Evolutionary conservation across 2,797 vertebrate genomes (phyloP).

Genomic region (Perodicticus potto): DNA sequence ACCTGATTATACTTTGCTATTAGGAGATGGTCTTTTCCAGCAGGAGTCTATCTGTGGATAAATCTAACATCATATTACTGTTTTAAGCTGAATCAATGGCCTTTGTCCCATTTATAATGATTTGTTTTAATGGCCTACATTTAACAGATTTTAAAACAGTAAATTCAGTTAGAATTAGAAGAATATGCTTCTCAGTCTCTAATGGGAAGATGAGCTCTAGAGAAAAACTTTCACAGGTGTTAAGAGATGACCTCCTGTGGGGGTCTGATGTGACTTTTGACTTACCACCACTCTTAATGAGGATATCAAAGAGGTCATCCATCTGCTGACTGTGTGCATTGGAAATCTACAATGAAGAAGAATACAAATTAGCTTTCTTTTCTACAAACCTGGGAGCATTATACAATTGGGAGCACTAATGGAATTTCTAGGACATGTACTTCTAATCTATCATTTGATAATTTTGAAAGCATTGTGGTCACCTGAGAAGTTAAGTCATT

Average conservation of each 20-base stretch:
- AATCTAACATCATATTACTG: neutral
- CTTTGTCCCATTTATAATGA: neutral
- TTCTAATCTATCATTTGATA: neutral
- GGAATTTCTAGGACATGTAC: neutral
- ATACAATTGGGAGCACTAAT: neutral
- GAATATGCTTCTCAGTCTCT: neutral
- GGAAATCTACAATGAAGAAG: conserved; percentile 89
- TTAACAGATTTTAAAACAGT: conserved; percentile 6
- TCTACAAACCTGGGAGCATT: neutral
- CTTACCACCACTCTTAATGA: conserved; percentile 98
- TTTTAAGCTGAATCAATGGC: neutral
- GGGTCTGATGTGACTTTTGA: neutral
- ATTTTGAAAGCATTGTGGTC: neutral
- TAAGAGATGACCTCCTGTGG: neutral
- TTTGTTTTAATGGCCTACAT: neutral
- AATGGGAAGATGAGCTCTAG: neutral
- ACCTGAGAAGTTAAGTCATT: neutral
- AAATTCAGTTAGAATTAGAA: neutral
- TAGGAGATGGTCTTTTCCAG: neutral
- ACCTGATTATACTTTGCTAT: neutral
- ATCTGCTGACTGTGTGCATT: conserved; percentile 96
- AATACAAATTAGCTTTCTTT: conserved; percentile 11
- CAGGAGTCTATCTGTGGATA: neutral
- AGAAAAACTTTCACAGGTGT: neutral
- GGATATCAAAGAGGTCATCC: conserved; percentile 98